Evolutionary conservation across 2,888 invertebrate genomes (phyloP), one percentile per base, ranked within the genome.

Genomic region (Seira musarum): DNA sequence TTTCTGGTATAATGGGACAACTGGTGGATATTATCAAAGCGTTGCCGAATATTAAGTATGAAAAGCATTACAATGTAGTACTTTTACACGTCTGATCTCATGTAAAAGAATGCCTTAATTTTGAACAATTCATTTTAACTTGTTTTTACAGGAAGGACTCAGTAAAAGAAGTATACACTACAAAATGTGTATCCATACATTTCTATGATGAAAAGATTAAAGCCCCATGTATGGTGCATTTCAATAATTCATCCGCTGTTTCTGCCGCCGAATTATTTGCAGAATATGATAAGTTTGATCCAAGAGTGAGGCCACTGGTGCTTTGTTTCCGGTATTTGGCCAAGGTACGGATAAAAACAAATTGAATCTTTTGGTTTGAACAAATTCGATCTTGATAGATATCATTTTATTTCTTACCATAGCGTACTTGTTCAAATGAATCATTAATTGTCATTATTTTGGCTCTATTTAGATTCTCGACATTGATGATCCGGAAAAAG

Each of bases 401-500:
- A 40, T n/a, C n/a, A n/a, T n/a, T n/a, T n/a, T n/a, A n/a, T n/a
- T n/a, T n/a, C n/a, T n/a, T n/a, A n/a, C n/a, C n/a, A n/a, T n/a
- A n/a, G n/a, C n/a, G n/a, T n/a, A n/a, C n/a, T n/a, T n/a, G n/a
- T n/a, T n/a, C n/a, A n/a, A n/a, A n/a, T n/a, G n/a, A n/a, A n/a
- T n/a, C n/a, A n/a, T n/a, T n/a, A n/a, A n/a, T n/a, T n/a, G n/a
- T n/a, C n/a, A n/a, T n/a, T n/a, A n/a, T n/a, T n/a, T n/a, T n/a
- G 10, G 24, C n/a, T 17, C 19, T 65, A 81, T 86, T 5, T 85
- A 90, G 90, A 63, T 89, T 1, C 90, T 90, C 85, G 86, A 87
- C 49, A 87, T 91, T 46, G 91, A 91, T 84, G 87, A 89, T 46
- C 89, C 89, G 81, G 88, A 88, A 19, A 87, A 88, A 66, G 91